Conservation (phyloP, 2,797 vertebrate species). For the Smutsia temminckii region DNA sequence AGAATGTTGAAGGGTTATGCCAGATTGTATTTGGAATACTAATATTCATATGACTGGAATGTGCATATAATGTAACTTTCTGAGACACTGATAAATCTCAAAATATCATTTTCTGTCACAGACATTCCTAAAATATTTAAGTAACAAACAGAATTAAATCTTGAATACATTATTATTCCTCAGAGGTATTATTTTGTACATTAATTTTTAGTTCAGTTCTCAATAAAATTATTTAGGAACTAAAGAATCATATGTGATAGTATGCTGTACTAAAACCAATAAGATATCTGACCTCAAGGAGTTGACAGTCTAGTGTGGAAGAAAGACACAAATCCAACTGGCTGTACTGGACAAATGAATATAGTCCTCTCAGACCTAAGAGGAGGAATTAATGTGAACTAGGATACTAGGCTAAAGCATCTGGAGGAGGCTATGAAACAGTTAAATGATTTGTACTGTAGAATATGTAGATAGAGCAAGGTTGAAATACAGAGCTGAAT, state of each 20-base stretch:
- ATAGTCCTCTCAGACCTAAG: neutral
- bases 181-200: neutral
- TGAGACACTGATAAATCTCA: conserved; percentile 23
- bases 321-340: neutral
- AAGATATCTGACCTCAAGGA: neutral
- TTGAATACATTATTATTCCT: conserved; percentile 2
- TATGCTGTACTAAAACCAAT: neutral
- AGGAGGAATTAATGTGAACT: neutral
- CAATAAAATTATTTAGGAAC: conserved; percentile 35
- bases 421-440: neutral
- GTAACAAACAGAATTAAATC: conserved; percentile 48
- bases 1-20: neutral
- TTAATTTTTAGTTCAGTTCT: conserved; percentile 45
- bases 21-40: conserved; percentile 36
- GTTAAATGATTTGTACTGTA: neutral
- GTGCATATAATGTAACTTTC: conserved; percentile 25
- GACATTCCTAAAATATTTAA: conserved; percentile 46
- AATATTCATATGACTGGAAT: neutral
- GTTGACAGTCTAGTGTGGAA: neutral
- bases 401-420: neutral
- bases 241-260: neutral
- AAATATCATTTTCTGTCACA: conserved; percentile 10
- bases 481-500: conserved; percentile 3
- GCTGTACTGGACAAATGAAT: neutral
- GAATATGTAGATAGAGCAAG: neutral